A percentile compares a stretch with the other conserved stretches of the same genome.
These are phyloP conservation scores for Phoenicopterus ruber DNA, from an alignment of 2,113 vertebrate genomes.

Conservation along the genomic window DNA sequence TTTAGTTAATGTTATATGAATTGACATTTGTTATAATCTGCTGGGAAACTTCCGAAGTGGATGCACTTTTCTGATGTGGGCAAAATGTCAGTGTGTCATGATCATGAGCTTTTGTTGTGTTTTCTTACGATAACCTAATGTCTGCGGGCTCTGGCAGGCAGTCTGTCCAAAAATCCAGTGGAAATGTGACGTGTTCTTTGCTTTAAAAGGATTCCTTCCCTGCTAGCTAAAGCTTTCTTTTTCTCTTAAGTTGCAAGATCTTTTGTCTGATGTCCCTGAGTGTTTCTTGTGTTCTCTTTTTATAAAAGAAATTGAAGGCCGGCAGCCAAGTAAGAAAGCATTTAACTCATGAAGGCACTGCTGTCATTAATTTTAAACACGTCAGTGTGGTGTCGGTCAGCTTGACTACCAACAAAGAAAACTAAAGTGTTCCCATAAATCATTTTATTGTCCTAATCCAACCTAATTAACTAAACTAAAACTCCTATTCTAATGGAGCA, in stretches of 20 bases:
- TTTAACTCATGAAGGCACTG: constrained; percentile 52
- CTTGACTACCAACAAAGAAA: constrained; percentile 36
- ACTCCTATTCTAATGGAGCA: neutral
- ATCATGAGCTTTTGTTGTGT: neutral
- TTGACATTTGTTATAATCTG: neutral
- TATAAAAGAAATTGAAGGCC: neutral
- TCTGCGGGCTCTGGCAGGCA: neutral
- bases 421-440: constrained; percentile 55
- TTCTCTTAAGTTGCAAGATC: constrained; percentile 4
- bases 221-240: constrained; percentile 27
- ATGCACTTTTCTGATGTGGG: neutral
- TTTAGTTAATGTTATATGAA: neutral
- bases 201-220: constrained; percentile 11
- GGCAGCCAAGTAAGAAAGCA: constrained; percentile 42
- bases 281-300: constrained; percentile 43
- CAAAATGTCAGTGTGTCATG: neutral
- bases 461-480: constrained; percentile 51
- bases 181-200: neutral
- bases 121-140: neutral
- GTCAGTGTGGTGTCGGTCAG: constrained; percentile 33
- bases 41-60: neutral
- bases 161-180: neutral
- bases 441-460: constrained; percentile 54
- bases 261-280: constrained; percentile 29
- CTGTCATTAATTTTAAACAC: constrained; percentile 51